Conservation (phyloP, 2,113 vertebrate genomes). For the Mystacornis crossleyi region DNA sequence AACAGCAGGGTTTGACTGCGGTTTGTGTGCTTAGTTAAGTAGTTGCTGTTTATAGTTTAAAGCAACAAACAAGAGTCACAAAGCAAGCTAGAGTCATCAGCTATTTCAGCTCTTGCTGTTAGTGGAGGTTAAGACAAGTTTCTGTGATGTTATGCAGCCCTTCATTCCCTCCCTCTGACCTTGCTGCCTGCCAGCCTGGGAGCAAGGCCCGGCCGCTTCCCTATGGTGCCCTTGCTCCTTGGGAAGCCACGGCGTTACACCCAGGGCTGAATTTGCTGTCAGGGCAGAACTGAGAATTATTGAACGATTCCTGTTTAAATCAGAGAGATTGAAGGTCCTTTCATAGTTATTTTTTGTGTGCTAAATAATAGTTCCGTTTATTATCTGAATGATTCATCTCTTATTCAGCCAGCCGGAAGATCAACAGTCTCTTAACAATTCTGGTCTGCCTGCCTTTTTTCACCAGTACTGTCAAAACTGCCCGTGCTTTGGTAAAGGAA, state of each 20-base stretch:
- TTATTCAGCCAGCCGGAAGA: neutral
- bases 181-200: neutral
- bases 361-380: neutral
- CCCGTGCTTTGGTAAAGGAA: neutral
- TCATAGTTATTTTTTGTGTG: neutral
- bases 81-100: slow-evolving; percentile 1
- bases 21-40: neutral
- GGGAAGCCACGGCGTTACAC: fast-evolving
- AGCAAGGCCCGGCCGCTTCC: fast-evolving
- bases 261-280: neutral
- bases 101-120: slow-evolving; percentile 35
- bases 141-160: neutral
- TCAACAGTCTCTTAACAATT: neutral
- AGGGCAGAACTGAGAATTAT: neutral
- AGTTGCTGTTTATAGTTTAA: slow-evolving; percentile 1
- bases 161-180: neutral
- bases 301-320: neutral
- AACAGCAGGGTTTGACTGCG: neutral
- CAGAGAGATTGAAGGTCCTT: neutral
- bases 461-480: neutral
- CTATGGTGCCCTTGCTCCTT: neutral
- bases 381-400: neutral
- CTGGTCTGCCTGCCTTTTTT: neutral
- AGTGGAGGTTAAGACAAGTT: neutral
- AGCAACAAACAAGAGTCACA: neutral